A percentile compares a stretch with the other conserved stretches of the same genome.
Conservation (phyloP, 2,888 invertebrate genomes). For the Sthenelais limicola region DNA sequence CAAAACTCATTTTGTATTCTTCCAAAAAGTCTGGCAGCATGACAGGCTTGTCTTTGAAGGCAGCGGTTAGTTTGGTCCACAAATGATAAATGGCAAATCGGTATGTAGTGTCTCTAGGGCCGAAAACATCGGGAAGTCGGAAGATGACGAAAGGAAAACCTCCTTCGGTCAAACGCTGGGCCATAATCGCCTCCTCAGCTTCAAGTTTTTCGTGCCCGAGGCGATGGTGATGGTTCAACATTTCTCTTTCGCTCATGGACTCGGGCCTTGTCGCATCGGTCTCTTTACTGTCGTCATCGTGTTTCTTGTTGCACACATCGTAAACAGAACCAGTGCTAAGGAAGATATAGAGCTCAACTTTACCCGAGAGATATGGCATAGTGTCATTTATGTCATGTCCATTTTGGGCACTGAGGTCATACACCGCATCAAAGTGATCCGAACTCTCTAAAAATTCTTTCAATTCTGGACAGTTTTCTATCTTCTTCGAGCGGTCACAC, state of each 20-base stretch:
- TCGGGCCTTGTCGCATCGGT: slow-evolving; percentile 71
- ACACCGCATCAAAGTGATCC: slow-evolving; percentile 69
- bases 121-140: slow-evolving; percentile 74
- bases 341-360: slow-evolving; percentile 71
- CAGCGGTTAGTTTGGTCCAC: slow-evolving; percentile 68
- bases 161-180: slow-evolving; percentile 57
- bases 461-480: slow-evolving; percentile 66
- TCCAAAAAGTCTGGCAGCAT: slow-evolving; percentile 63
- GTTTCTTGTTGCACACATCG: slow-evolving; percentile 71
- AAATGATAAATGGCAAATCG: slow-evolving; percentile 74
- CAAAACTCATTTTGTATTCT: slow-evolving; percentile 69
- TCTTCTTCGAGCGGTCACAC: slow-evolving; percentile 68
- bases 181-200: slow-evolving; percentile 70
- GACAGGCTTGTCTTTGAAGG: slow-evolving; percentile 57
- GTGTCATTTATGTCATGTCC: slow-evolving; percentile 68
- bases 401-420: slow-evolving; percentile 73
- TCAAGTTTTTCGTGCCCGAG: slow-evolving; percentile 73
- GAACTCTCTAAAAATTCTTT: slow-evolving; percentile 51
- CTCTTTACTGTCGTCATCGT: slow-evolving; percentile 62
- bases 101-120: slow-evolving; percentile 73
- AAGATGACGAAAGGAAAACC: slow-evolving; percentile 70
- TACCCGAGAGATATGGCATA: slow-evolving; percentile 64
- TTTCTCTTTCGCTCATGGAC: slow-evolving; percentile 58
- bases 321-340: slow-evolving; percentile 74
- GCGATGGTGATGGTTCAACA: slow-evolving; percentile 63